A percentile compares a stretch with the other conserved stretches of the same genome.
phyloP scores from a whole-genome alignment of 2,888 invertebrate genomes.

The Netelia inedita region DNA sequence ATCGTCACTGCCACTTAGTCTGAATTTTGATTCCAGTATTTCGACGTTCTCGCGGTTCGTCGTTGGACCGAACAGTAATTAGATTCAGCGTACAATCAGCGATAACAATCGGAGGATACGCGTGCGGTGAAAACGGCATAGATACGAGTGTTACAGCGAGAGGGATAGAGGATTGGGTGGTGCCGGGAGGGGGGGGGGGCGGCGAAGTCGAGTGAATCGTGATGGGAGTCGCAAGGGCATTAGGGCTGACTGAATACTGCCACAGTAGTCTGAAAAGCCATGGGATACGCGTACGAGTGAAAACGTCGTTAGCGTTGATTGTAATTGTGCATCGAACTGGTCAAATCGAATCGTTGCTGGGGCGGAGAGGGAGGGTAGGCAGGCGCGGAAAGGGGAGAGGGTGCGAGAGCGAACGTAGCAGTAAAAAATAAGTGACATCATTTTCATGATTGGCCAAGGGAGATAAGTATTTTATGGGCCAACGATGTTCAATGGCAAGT shows the following conservation, averaged over 20 bases:
- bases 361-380: too few species aligned
- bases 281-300: slow-evolving; percentile 68
- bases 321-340: slow-evolving; percentile 79
- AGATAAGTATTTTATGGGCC: slow-evolving; percentile 62
- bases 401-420: slow-evolving; percentile 6
- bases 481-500: slow-evolving; percentile 18
- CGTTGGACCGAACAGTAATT: slow-evolving; percentile 44
- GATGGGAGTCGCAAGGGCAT: slow-evolving; percentile 52
- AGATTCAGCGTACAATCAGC: slow-evolving; percentile 66
- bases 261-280: slow-evolving; percentile 56
- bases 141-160: slow-evolving; percentile 33
- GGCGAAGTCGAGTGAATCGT: slow-evolving; percentile 43
- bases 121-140: slow-evolving; percentile 55
- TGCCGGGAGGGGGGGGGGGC: neutral
- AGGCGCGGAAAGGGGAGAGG: too few species aligned
- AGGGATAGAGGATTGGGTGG: neutral
- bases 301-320: slow-evolving; percentile 81
- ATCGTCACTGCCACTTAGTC: slow-evolving; percentile 13
- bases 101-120: slow-evolving; percentile 67
- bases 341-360: slow-evolving; percentile 58
- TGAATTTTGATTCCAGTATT: slow-evolving; percentile 19
- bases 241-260: slow-evolving; percentile 44
- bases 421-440: slow-evolving; percentile 54
- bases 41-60: slow-evolving; percentile 20
- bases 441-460: slow-evolving; percentile 65